phyloP scores from a whole-genome alignment of 2,888 invertebrate species.

The Proisotoma minuta region DNA sequence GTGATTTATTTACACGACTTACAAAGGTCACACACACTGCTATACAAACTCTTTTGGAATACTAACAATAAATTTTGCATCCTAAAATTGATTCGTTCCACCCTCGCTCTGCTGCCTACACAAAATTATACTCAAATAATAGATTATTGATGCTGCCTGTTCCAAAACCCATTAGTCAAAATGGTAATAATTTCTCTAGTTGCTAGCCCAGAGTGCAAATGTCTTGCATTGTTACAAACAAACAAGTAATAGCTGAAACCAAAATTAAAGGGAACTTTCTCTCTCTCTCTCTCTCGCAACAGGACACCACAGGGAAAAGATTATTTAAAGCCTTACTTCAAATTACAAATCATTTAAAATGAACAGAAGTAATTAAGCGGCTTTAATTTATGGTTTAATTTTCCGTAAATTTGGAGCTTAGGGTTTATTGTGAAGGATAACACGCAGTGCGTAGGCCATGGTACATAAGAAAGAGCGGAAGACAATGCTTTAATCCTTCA shows the following conservation, averaged over 20 bases:
- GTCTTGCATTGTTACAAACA: too few species aligned
- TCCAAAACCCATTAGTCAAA: too few species aligned
- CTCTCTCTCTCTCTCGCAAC: too few species aligned
- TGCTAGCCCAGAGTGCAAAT: too few species aligned
- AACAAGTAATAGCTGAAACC: too few species aligned
- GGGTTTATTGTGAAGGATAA: neutral
- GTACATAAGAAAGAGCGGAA: neutral
- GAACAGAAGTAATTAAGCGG: slow-evolving; percentile 30
- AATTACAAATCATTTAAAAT: slow-evolving; percentile 8
- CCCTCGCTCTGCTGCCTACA: too few species aligned
- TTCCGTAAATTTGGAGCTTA: slow-evolving; percentile 3
- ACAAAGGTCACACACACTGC: slow-evolving; percentile 4
- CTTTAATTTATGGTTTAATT: slow-evolving; percentile 38
- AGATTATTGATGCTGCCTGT: too few species aligned
- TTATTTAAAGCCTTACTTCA: slow-evolving; percentile 10
- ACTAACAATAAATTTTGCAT: slow-evolving; percentile 11
- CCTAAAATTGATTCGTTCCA: slow-evolving; percentile 11
- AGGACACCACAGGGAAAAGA: slow-evolving; percentile 5
- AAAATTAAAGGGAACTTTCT: too few species aligned
- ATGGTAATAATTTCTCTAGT: too few species aligned
- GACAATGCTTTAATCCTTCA: neutral
- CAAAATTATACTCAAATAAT: too few species aligned
- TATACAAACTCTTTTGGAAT: slow-evolving; percentile 3
- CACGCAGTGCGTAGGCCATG: neutral
- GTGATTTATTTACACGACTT: slow-evolving; percentile 9